Base-by-base conservation (phyloP, 2,113 vertebrate species). In the Lutjanus erythropterus region DNA sequence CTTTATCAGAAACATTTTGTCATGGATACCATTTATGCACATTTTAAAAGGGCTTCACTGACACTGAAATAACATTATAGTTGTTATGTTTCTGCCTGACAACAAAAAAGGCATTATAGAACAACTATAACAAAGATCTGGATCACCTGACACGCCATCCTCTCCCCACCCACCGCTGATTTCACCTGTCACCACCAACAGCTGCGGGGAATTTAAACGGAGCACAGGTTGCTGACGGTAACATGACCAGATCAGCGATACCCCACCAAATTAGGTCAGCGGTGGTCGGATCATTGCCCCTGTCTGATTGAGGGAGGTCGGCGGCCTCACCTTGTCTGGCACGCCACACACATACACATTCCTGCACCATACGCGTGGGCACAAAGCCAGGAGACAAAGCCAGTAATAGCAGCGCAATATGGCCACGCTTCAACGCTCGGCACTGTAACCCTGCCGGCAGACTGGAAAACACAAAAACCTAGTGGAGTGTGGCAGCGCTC, bases 261-360 rank as follows among this genome's bases (percentile, higher is more conserved):
- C 80, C 74, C 14, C 25, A 39, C 47, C 62, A 66, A 93, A 93
- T 90, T 82, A 92, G 92, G 93, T 94, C 93, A 91, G 42, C 46
- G 39, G 47, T 74, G 69, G 73, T 75, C 60, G 81, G 85, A 83
- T 90, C 74, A 46, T 86, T 80, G 85, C 86, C 61, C 72, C 74
- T 47, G 87, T 90, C 87, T 80, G 79, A 82, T 67, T 44, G 75
- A 60, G 72, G 73, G 81, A 90, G 88, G 89, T 90, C 91, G 68
- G 73, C 21, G 11, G 55, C 47, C 83, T 92, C 89, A 90, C 92
- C 92, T 94, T 92, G 83, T 86, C 86, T 87, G 73, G 69, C 75
- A 31, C 35, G 39, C 62, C 73, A 37, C 66, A 15, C 80, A n/a
- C 74, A 29, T 2, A 25, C 46, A 64, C 65, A 21, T 52, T 62